Conservation (phyloP, 2,113 vertebrate species). For the Toxotes jaculatrix region DNA sequence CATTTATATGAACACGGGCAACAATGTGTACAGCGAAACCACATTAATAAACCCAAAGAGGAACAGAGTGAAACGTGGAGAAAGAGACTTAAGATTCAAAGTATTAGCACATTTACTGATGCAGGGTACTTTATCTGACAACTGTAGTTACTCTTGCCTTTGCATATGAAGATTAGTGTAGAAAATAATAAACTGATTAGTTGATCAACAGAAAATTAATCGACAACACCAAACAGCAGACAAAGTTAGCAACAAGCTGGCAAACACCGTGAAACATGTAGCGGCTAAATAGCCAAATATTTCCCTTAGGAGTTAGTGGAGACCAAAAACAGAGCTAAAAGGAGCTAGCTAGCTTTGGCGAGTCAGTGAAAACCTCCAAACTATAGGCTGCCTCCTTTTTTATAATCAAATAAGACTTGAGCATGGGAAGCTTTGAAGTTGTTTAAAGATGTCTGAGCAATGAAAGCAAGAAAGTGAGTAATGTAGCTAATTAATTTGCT, state of each 20-base stretch:
- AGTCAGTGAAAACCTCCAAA: no score
- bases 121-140: not conserved
- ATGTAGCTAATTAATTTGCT: not conserved
- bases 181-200: not conserved
- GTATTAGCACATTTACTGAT: not conserved
- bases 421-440: not conserved
- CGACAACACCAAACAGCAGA: no score
- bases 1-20: constrained; percentile 12
- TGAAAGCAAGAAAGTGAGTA: not conserved
- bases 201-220: not conserved
- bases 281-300: no score
- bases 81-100: constrained; percentile 5
- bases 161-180: not conserved
- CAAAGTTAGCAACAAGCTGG: no score
- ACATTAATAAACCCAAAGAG: not conserved
- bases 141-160: not conserved
- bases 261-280: not conserved
- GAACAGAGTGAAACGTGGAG: not conserved
- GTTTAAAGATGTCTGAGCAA: not conserved
- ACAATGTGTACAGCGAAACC: not conserved
- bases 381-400: no score
- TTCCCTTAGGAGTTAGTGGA: not conserved
- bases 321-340: no score
- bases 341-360: not conserved
- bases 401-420: not conserved